phyloP scores from a whole-genome alignment of 37 sponge, comb jelly and placozoan genomes.

The Dysidea cf. avara region DNA sequence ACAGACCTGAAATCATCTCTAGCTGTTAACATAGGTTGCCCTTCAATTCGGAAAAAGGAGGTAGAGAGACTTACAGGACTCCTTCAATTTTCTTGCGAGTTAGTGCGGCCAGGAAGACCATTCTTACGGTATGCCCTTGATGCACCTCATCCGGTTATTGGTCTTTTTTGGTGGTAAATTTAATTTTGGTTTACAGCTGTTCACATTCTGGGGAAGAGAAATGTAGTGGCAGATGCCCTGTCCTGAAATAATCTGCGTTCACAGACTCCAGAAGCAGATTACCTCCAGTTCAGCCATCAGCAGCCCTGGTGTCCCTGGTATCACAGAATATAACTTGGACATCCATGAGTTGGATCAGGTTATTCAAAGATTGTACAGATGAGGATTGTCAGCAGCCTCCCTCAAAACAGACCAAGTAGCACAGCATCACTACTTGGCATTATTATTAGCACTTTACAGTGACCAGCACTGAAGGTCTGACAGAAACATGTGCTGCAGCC shows the following conservation, averaged over 20 bases:
- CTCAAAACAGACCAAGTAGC: neutral
- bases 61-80: too few species aligned
- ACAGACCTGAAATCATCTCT: too few species aligned
- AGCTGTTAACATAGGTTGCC: too few species aligned
- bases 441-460: neutral
- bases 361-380: slow-evolving; percentile 10
- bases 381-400: slow-evolving; percentile 29
- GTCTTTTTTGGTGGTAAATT: slow-evolving; percentile 22
- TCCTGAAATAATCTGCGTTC: slow-evolving; percentile 29
- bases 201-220: slow-evolving; percentile 26
- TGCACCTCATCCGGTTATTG: slow-evolving; percentile 35
- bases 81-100: too few species aligned
- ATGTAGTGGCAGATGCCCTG: slow-evolving; percentile 52
- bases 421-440: neutral
- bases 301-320: slow-evolving; percentile 10
- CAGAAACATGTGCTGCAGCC: too few species aligned
- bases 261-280: neutral
- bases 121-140: slow-evolving; percentile 3
- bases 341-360: slow-evolving; percentile 13
- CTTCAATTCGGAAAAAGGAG: too few species aligned
- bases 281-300: neutral
- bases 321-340: slow-evolving; percentile 20
- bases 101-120: too few species aligned
- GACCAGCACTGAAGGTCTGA: too few species aligned
- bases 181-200: too few species aligned